These are phyloP conservation scores for Rotaria macrura DNA, from an alignment of 2,888 invertebrate species.

Conservation along the genomic window DNA sequence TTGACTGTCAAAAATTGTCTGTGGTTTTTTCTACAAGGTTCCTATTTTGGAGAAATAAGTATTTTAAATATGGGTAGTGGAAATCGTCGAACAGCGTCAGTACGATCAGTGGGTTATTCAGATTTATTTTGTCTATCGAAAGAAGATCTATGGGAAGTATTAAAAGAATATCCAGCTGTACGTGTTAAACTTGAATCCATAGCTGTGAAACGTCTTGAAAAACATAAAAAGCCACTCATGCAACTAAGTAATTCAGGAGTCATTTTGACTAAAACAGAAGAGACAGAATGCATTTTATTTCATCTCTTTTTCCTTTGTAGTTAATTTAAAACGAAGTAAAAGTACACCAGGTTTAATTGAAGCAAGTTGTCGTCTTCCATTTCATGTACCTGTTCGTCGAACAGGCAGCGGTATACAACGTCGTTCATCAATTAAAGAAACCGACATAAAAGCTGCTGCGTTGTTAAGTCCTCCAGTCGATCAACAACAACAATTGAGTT, in stretches of 20 bases:
- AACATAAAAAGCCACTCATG: slow-evolving; percentile 67
- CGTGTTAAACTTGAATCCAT: slow-evolving; percentile 75
- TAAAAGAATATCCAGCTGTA: slow-evolving; percentile 62
- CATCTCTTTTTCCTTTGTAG: slow-evolving; percentile 53
- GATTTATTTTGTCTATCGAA: slow-evolving; percentile 95
- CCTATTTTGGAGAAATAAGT: slow-evolving; percentile 98
- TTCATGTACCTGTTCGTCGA: not conserved
- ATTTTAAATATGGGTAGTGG: slow-evolving; percentile 94
- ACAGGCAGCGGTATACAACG: not conserved
- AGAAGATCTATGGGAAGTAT: slow-evolving; percentile 97
- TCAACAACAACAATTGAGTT: not conserved
- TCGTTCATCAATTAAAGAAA: not conserved
- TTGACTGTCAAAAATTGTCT: not conserved
- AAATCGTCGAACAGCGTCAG: slow-evolving; percentile 92
- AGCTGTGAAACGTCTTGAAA: slow-evolving; percentile 89
- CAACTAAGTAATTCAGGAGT: slow-evolving; percentile 37
- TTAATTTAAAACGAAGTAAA: slow-evolving; percentile 84
- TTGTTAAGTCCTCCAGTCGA: not conserved
- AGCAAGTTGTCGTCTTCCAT: slow-evolving; percentile 72
- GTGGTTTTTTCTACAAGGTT: slow-evolving; percentile 54
- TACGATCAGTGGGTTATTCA: slow-evolving; percentile 88
- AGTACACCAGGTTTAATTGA: slow-evolving; percentile 93
- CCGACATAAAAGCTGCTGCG: not conserved
- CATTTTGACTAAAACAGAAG: too few relatives aligned
- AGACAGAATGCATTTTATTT: too few relatives aligned